Base-by-base conservation (phyloP, 2,113 vertebrate species). In the Saguinus midas region DNA sequence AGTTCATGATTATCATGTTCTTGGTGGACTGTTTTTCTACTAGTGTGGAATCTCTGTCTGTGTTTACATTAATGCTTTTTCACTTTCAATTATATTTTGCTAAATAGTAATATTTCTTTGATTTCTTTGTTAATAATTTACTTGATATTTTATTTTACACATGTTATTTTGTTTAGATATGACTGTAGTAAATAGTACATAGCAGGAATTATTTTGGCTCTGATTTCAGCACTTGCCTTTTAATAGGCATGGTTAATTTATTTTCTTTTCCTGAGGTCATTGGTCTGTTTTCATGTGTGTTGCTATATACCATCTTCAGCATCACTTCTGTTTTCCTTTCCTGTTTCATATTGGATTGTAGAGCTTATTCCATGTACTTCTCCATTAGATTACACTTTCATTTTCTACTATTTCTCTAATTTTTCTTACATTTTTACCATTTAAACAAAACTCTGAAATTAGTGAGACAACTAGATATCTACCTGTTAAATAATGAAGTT, bases 361-460 rank as follows among this genome's bases (percentile, higher is more conserved):
- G 23, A 81, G 6, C 16, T 93, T 90, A 43, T 79, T 91, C 14
- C 55, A 37, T 91, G 91, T 84, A 23, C 6, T 79, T 48, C 8
- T 83, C 29, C 72, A 40, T 79, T 93, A 48, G 2, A 35, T 76
- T 78, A 37, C 9, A 55, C 40, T 52, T 61, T 61, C 10, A 13
- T 20, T 40, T 73, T 94, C 17, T 48, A 61, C 58, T 86, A 4
- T 91, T 84, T 84, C 3, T 57, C 8, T 48, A 57, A 11, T 29
- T 81, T 90, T 90, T 29, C 9, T 95, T 73, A 78, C 7, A 78
- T 17, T 72, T 86, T 90, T 61, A 72, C 17, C 35, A 48, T 72
- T 95, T 86, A 66, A 73, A 90, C 43, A 87, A 58, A 95, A 80
- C 27, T 73, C 16, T 68, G 27, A 94, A 68, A 52, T 88, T 68